These are phyloP conservation scores for Camponotus fellah DNA, from an alignment of 2,888 invertebrate genomes.

Conservation along the genomic window DNA sequence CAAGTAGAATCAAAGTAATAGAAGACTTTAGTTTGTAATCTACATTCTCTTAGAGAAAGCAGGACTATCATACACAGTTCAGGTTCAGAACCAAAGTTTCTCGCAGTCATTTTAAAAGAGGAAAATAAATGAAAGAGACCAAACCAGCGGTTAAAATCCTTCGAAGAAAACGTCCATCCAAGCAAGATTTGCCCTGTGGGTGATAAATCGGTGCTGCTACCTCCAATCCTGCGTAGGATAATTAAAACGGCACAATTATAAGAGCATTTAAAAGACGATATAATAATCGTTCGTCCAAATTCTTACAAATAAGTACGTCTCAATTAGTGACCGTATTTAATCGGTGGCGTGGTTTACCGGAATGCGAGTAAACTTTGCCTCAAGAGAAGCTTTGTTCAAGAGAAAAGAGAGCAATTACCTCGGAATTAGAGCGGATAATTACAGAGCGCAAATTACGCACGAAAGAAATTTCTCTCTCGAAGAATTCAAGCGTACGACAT, in stretches of 20 bases:
- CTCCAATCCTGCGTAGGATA: slow-evolving; percentile 59
- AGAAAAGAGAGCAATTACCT: slow-evolving; percentile 82
- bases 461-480: slow-evolving; percentile 66
- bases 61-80: background rate
- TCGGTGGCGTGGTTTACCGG: slow-evolving; percentile 79
- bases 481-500: slow-evolving; percentile 61
- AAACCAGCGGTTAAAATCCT: slow-evolving; percentile 35
- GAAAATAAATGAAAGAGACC: slow-evolving; percentile 29
- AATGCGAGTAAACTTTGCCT: slow-evolving; percentile 73
- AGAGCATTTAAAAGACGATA: slow-evolving; percentile 72
- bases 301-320: slow-evolving; percentile 82
- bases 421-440: slow-evolving; percentile 82
- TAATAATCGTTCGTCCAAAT: slow-evolving; percentile 75
- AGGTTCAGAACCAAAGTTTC: background rate
- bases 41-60: background rate
- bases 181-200: slow-evolving; percentile 55
- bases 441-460: slow-evolving; percentile 79
- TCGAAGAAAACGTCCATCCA: slow-evolving; percentile 36
- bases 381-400: slow-evolving; percentile 54
- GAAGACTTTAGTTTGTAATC: background rate
- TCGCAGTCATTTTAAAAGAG: slow-evolving; percentile 11
- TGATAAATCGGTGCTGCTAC: slow-evolving; percentile 70
- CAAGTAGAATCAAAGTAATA: background rate
- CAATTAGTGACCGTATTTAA: slow-evolving; percentile 83
- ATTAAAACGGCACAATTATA: slow-evolving; percentile 79